Evolutionary conservation across 2,888 invertebrate genomes (phyloP).

Genomic region (Apamea sordens): DNA sequence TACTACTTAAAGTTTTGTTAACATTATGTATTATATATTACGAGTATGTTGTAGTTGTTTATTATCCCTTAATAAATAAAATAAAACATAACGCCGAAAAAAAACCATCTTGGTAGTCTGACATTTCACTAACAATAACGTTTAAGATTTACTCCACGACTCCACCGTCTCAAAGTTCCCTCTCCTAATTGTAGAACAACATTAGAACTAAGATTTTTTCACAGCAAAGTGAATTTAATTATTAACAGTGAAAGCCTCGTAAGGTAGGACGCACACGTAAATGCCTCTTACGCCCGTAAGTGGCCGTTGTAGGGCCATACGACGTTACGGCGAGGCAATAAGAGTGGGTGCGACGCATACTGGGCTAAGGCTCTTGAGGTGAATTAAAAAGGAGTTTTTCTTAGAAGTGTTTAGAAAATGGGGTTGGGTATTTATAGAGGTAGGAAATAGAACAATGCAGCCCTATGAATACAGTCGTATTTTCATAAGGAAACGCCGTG

Average conservation of each 20-base stretch:
- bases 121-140: constrained; percentile 20
- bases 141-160: constrained; percentile 34
- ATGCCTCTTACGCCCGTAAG: constrained; percentile 65
- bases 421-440: background rate
- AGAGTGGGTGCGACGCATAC: constrained; percentile 46
- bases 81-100: too few relatives aligned
- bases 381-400: background rate
- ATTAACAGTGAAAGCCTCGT: constrained; percentile 58
- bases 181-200: constrained; percentile 51
- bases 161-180: background rate
- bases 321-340: constrained; percentile 55
- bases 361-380: background rate
- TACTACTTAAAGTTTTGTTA: too few relatives aligned
- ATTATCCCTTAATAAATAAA: too few relatives aligned
- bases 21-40: too few relatives aligned
- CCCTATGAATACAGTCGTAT: background rate
- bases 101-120: background rate
- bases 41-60: too few relatives aligned
- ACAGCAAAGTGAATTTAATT: constrained; percentile 65
- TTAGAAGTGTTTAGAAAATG: background rate
- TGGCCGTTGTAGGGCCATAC: constrained; percentile 62
- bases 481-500: too few relatives aligned
- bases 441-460: background rate
- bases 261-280: constrained; percentile 65
- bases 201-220: constrained; percentile 56